Conservation (phyloP, 37 sponge, comb jelly and placozoan species). For the Aplysina aerophoba region DNA sequence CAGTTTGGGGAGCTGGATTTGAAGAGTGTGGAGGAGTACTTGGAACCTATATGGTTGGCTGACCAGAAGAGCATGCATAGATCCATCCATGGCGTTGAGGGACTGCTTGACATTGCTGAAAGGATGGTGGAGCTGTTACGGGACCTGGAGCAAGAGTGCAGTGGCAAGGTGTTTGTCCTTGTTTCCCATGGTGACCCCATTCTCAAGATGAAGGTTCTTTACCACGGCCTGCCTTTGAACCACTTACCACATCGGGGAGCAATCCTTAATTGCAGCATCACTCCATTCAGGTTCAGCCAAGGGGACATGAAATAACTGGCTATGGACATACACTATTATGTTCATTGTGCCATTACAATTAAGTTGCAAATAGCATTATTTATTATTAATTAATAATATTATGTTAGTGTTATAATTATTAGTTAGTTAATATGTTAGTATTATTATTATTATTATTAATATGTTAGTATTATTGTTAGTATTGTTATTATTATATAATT, state of each 20-base stretch:
- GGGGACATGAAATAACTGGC: neutral
- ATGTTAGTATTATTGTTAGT: no score
- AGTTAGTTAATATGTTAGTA: neutral
- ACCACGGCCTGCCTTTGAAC: neutral
- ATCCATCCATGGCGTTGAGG: neutral
- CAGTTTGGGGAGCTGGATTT: conserved; percentile 15
- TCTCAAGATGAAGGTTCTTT: neutral
- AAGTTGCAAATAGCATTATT: neutral
- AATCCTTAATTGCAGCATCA: conserved; percentile 16
- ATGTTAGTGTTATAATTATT: neutral
- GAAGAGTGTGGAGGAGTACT: neutral
- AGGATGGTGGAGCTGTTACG: conserved; percentile 2
- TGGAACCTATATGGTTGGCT: neutral
- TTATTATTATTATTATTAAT: no score
- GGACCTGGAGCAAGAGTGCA: neutral
- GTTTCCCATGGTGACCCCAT: conserved; percentile 33
- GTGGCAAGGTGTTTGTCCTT: conserved; percentile 1
- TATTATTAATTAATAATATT: neutral
- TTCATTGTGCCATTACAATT: neutral
- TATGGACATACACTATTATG: neutral
- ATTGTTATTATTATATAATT: no score
- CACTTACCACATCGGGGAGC: neutral
- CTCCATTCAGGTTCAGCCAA: neutral
- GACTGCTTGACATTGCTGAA: neutral
- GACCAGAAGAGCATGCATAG: neutral